Base-by-base conservation (phyloP, 2,888 invertebrate genomes). In the Drosophila colorata region DNA sequence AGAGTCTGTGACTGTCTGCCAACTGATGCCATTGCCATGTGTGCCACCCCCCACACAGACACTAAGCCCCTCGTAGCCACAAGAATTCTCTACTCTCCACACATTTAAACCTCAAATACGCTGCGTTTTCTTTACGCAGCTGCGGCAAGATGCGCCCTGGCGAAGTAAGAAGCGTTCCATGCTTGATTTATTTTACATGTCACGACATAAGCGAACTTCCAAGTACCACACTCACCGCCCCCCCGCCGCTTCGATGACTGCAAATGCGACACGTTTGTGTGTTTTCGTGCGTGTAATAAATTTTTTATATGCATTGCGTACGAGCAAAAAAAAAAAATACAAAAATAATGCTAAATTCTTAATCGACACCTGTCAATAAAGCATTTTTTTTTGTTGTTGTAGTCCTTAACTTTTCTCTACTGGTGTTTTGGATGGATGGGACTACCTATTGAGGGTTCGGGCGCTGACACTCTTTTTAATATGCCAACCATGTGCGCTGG, bases 351-450 rank as follows among this genome's bases (percentile, higher is more conserved):
- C 88, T 87, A 85, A 85, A 85, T 85, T 85, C 85, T 81, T 85
- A 89, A 85, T 85, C 89, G 89, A 85, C 85, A 85, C 85, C 89
- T 85, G 85, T 89, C 85, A 85, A 85, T 85, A 73, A 81, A 77
- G 77, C 57, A 76, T 64, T 78, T 69, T 66, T 66, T 63, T 49
- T n/a, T 20, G 25, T 43, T 46, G 20, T 25, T 25, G 25, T 28
- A 33, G 33, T 14, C 44, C 35, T 13, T 20, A 53, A 25, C 25
- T 46, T 33, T 44, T 14, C 25, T 44, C 31, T 35, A 31, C 14
- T 28, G 43, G 18, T 38, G 28, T 2, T 69, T 3, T 51, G 44
- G 28, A 40, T 74, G 60, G 74, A 47, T 64, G 64, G 52, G 33
- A 14, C 41, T 38, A 41, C 25, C 52, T 38, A 47, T 33, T 63